Conservation (phyloP, 2,888 invertebrate species). For the Ganaspis brasiliensis region DNA sequence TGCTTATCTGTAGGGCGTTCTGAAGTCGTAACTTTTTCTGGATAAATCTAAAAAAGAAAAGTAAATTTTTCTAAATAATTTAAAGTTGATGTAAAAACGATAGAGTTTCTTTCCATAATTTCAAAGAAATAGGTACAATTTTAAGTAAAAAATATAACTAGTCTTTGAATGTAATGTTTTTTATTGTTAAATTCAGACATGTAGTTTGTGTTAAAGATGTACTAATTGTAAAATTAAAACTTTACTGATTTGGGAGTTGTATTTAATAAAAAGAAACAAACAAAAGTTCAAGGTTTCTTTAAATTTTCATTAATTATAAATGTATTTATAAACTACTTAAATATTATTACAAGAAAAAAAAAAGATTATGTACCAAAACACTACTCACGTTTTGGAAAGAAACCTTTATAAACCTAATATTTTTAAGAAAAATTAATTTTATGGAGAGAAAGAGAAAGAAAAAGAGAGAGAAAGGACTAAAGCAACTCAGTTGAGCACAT, state of each 20-base stretch:
- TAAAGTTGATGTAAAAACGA: not conserved
- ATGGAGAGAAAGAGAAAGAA: not conserved
- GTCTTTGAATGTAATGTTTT: not conserved
- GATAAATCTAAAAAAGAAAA: constrained; percentile 35
- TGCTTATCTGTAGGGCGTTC: constrained; percentile 50
- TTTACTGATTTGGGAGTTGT: not conserved
- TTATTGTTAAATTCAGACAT: not conserved
- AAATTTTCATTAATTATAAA: not conserved
- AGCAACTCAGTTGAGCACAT: not conserved
- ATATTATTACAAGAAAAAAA: no score
- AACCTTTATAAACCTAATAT: not conserved
- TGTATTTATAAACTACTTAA: not conserved
- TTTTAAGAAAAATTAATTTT: no score
- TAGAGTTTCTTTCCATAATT: not conserved
- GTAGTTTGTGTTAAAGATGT: not conserved
- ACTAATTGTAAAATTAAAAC: not conserved
- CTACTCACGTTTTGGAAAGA: not conserved
- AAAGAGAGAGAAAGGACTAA: constrained; percentile 5
- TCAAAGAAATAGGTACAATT: not conserved
- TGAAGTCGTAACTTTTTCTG: constrained; percentile 32
- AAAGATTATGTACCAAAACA: no score
- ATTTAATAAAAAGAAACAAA: not conserved
- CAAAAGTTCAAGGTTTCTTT: not conserved
- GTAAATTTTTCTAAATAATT: not conserved
- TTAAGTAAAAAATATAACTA: not conserved